These are phyloP conservation scores for Amazona ochrocephala DNA, from an alignment of 2,797 vertebrate species.

Conservation along the genomic window DNA sequence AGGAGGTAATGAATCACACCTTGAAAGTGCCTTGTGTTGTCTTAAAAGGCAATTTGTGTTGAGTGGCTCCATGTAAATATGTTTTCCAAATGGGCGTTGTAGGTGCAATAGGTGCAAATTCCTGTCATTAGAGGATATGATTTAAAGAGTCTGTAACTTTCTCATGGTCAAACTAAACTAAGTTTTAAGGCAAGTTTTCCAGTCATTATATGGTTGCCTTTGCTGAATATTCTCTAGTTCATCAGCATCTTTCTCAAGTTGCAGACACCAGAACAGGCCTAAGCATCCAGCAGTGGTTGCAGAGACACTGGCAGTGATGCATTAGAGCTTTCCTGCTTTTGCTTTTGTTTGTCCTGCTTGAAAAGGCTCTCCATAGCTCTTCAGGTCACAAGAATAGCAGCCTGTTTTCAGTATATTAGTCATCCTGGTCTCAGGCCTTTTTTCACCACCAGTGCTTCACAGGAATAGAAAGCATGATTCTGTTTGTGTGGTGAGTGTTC, in stretches of 20 bases:
- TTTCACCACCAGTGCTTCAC: conserved; percentile 33
- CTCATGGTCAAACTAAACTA: not conserved
- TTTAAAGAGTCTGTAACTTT: not conserved
- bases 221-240: not conserved
- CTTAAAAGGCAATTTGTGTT: not conserved
- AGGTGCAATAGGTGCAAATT: not conserved
- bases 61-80: not conserved
- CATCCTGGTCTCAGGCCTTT: conserved; percentile 32
- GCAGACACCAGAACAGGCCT: not conserved
- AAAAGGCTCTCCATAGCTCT: conserved; percentile 59
- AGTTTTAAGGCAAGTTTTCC: not conserved
- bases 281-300: not conserved
- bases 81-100: not conserved
- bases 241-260: not conserved
- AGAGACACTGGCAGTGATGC: not conserved
- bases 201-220: not conserved
- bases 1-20: not conserved
- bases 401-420: conserved; percentile 42
- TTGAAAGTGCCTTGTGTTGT: not conserved
- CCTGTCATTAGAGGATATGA: not conserved
- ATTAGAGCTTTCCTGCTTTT: conserved; percentile 13
- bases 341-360: conserved; percentile 46
- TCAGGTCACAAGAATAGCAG: conserved; percentile 64
- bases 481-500: not conserved
- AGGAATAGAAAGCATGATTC: conserved; percentile 35